These are phyloP conservation scores for Bembecia ichneumoniformis DNA, from an alignment of 2,888 invertebrate genomes.

Conservation along the genomic window DNA sequence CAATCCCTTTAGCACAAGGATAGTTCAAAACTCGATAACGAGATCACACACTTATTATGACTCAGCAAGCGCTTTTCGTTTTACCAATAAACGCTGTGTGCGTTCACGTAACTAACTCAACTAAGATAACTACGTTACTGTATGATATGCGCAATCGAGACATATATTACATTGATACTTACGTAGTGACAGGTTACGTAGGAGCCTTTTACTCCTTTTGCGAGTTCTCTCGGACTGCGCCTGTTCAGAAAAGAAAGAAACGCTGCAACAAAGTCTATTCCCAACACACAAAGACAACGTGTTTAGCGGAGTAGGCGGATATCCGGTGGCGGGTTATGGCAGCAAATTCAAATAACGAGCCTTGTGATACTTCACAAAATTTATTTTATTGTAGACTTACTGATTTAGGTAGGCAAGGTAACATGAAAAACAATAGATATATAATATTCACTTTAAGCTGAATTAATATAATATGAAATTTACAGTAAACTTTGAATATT, in stretches of 20 bases:
- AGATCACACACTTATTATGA: slow-evolving; percentile 19
- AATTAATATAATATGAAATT: background rate
- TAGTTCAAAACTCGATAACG: slow-evolving; percentile 12
- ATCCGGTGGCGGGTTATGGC: slow-evolving; percentile 42
- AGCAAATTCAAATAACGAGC: slow-evolving; percentile 32
- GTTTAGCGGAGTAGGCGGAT: slow-evolving; percentile 59
- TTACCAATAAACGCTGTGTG: slow-evolving; percentile 17
- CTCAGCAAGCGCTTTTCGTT: slow-evolving; percentile 24
- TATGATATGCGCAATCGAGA: slow-evolving; percentile 27
- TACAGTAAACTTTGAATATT: background rate
- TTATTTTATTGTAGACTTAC: too few relatives aligned
- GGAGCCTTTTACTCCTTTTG: slow-evolving; percentile 74
- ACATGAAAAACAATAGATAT: background rate
- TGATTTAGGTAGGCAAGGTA: too few relatives aligned
- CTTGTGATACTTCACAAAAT: too few relatives aligned
- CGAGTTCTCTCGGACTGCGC: slow-evolving; percentile 70
- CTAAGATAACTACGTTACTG: slow-evolving; percentile 8
- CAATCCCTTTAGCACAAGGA: background rate
- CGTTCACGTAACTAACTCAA: slow-evolving; percentile 14
- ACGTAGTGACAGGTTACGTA: slow-evolving; percentile 73
- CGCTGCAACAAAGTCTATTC: slow-evolving; percentile 65
- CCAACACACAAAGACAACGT: slow-evolving; percentile 64
- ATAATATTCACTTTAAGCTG: background rate
- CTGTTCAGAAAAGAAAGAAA: slow-evolving; percentile 72
- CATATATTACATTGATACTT: slow-evolving; percentile 43